Evolutionary conservation across 1,140 invertebrate genomes (phyloP), one percentile per base, ranked within the genome.

Genomic region (Panulirus ornatus): DNA sequence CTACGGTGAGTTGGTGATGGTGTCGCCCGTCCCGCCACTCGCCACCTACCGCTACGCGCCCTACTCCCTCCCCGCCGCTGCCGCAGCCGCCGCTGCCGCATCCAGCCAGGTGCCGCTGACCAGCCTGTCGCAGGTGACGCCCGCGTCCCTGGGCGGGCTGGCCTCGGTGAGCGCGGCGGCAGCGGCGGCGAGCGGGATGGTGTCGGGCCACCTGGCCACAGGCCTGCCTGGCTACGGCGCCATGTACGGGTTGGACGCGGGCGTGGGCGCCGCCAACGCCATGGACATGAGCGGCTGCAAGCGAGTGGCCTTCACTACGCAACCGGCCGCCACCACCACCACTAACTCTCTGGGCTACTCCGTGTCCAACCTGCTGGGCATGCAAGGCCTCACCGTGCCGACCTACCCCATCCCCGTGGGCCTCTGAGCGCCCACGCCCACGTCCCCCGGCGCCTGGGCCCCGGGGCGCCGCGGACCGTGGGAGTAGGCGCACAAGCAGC

Each of bases 1-100:
- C 92, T 98, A 98, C 96, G 97, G 97, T 98, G 97, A 98, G 97
- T 98, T 97, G 95, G 96, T 97, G 96, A 96, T 97, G 95, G 96
- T 97, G 95, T 96, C 96, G 94, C 94, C 94, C 94, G 94, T 94
- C 92, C 92, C 91, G 83, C 88, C 88, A 70, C 92, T 92, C 92
- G 94, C 94, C 88, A 93, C 94, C 94, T 93, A 94, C 94, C 93
- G 94, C 95, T 93, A 95, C 95, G 93, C 95, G 96, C 93, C 95
- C 95, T 96, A 96, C 94, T 92, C 93, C 81, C 93, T 94, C 78
- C 93, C 93, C 84, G 85, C 95, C 94, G 94, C 95, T 95, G 91
- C 95, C 94, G 92, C 94, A 93, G 93, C 92, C 94, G 91, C 94
- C 85, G 92, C 94, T 93, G 94, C 94, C 93, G 94, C 88, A 47